These are phyloP conservation scores for Protonemura montana DNA, from an alignment of 2,888 invertebrate genomes.

Conservation along the genomic window DNA sequence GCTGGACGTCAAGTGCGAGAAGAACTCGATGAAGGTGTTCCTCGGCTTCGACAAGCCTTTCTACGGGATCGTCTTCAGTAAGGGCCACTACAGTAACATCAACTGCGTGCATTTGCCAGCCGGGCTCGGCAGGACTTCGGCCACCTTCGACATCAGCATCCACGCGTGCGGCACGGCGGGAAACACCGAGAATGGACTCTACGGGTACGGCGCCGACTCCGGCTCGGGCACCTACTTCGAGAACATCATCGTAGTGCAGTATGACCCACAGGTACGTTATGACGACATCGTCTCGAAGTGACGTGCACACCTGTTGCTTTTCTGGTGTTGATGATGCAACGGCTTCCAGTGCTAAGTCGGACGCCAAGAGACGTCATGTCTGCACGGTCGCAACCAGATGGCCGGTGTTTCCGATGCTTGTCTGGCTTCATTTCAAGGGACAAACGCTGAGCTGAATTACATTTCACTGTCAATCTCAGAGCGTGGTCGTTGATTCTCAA, in stretches of 20 bases:
- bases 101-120: conserved; percentile 92
- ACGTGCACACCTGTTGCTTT: neutral
- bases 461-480: too few species aligned
- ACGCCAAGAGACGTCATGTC: neutral
- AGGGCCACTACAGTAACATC: conserved; percentile 91
- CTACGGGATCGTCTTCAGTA: conserved; percentile 94
- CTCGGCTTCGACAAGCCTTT: conserved; percentile 94
- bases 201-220: conserved; percentile 86
- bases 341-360: neutral
- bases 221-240: conserved; percentile 93
- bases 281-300: neutral
- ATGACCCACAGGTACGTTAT: conserved; percentile 71
- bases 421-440: too few species aligned
- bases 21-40: conserved; percentile 91
- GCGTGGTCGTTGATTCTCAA: too few species aligned
- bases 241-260: conserved; percentile 92
- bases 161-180: conserved; percentile 93
- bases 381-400: neutral
- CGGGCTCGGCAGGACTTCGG: conserved; percentile 83
- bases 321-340: neutral
- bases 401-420: too few species aligned
- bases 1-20: conserved; percentile 92
- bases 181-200: conserved; percentile 88
- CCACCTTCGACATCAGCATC: conserved; percentile 90
- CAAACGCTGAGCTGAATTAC: too few species aligned